phyloP scores from a whole-genome alignment of 2,113 vertebrate genomes.

The Terrapene triunguis region DNA sequence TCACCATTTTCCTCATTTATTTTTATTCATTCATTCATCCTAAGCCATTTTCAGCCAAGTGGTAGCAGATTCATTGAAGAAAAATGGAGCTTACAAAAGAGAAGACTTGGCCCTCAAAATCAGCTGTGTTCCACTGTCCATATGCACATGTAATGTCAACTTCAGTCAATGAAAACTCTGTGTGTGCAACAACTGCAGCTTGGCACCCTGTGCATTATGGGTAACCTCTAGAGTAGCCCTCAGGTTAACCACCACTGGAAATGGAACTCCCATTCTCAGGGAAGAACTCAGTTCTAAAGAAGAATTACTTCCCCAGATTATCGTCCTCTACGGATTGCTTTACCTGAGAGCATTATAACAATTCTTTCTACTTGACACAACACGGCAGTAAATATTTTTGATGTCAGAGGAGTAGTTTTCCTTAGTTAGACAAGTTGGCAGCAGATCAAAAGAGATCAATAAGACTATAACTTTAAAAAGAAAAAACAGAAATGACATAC shows the following conservation, averaged over 20 bases:
- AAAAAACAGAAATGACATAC: background rate
- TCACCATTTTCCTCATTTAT: slow-evolving; percentile 39
- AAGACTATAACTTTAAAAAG: background rate
- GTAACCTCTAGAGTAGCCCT: background rate
- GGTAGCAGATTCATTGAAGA: slow-evolving; percentile 10
- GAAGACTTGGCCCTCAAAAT: background rate
- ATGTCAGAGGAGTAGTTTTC: background rate
- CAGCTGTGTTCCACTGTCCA: background rate
- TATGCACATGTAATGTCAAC: accelerated
- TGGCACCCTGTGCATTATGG: background rate
- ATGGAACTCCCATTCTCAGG: accelerated
- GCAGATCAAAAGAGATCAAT: background rate
- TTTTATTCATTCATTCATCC: slow-evolving; percentile 39
- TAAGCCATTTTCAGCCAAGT: slow-evolving; percentile 39
- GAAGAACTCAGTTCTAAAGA: background rate
- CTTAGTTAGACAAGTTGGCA: background rate
- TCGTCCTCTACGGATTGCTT: background rate
- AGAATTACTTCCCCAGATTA: background rate
- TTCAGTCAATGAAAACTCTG: accelerated
- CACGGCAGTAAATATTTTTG: background rate
- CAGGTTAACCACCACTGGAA: background rate
- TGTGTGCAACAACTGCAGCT: accelerated
- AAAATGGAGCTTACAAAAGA: background rate
- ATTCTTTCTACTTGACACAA: background rate
- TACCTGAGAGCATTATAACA: background rate